These are phyloP conservation scores for Drosophila novamexicana DNA, from an alignment of 1,140 invertebrate genomes.

Conservation along the genomic window DNA sequence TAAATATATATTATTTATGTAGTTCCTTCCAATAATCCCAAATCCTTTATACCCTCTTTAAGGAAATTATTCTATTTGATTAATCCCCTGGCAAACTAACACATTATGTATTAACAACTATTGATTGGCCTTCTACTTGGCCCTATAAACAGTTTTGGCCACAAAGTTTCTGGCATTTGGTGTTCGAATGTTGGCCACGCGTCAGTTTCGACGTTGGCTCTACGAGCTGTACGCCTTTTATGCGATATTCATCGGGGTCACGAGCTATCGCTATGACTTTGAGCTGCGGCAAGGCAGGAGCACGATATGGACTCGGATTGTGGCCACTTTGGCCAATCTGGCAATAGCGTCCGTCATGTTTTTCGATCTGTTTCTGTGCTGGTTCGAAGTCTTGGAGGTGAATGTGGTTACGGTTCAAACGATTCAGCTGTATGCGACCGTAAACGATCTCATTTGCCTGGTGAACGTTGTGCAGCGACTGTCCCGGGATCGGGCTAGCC, in stretches of 20 bases:
- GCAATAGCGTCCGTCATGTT: background rate
- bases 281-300: background rate
- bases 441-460: conserved; percentile 16
- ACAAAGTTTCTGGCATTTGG: background rate
- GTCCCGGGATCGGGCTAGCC: background rate
- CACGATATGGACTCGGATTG: conserved; percentile 8
- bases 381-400: too few species aligned
- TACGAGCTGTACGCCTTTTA: conserved; percentile 17
- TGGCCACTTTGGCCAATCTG: conserved; percentile 19
- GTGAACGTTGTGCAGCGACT: conserved; percentile 11
- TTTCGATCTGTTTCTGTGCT: background rate
- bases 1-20: too few species aligned
- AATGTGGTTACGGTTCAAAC: background rate
- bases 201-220: conserved; percentile 14
- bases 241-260: conserved; percentile 31
- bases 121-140: background rate
- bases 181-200: background rate
- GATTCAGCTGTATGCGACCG: background rate
- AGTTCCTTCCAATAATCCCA: too few species aligned
- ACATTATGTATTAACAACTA: too few species aligned
- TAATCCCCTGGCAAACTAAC: too few species aligned
- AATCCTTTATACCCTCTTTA: too few species aligned
- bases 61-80: too few species aligned
- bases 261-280: conserved; percentile 40
- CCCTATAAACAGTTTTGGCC: too few species aligned